Conservation (phyloP, 2,797 vertebrate genomes). For the Thunnus albacares region DNA sequence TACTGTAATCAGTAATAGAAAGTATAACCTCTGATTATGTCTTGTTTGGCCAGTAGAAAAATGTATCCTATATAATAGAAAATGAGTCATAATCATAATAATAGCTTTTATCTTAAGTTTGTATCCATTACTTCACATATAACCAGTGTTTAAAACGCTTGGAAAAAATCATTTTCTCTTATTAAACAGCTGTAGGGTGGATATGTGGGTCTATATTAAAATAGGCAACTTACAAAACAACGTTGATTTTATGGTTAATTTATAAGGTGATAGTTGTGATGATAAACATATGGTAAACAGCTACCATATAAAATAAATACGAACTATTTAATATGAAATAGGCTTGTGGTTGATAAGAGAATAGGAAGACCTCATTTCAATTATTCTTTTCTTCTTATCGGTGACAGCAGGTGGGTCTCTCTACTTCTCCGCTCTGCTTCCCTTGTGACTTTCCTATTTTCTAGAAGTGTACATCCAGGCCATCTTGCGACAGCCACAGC, state of each 20-base stretch:
- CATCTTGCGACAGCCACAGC: slow-evolving; percentile 68
- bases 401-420: neutral
- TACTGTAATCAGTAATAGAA: neutral
- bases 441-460: slow-evolving; percentile 9
- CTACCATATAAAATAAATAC: neutral
- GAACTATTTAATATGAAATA: neutral
- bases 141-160: neutral
- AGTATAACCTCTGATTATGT: too few species aligned
- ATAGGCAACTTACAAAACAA: neutral
- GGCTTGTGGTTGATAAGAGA: neutral
- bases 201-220: neutral
- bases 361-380: neutral
- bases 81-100: too few species aligned
- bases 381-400: neutral
- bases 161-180: neutral
- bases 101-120: neutral
- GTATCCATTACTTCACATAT: too few species aligned
- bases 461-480: slow-evolving; percentile 36
- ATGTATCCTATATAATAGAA: neutral
- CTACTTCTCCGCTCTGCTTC: neutral
- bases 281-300: neutral
- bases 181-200: neutral
- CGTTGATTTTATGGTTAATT: too few species aligned
- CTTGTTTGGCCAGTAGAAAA: neutral
- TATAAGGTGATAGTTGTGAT: neutral